Evolutionary conservation across 2,888 invertebrate species (phyloP).

Genomic region (Cinara cedri): DNA sequence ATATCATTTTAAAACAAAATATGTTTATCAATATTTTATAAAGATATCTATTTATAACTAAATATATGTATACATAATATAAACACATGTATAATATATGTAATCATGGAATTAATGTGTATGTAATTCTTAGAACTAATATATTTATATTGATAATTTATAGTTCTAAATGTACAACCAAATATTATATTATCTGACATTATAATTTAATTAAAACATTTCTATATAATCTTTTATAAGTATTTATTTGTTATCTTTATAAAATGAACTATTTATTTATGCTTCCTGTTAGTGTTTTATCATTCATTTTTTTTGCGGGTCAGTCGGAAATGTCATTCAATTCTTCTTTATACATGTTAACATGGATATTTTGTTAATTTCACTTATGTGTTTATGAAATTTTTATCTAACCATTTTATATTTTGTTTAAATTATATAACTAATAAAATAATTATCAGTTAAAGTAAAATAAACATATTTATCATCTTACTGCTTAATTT

Average conservation of each 20-base stretch:
- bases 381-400: background rate
- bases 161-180: background rate
- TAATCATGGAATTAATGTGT: background rate
- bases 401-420: conserved; percentile 28
- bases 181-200: background rate
- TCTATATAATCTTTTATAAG: background rate
- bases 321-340: conserved; percentile 22
- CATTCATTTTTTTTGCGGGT: conserved; percentile 35
- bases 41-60: background rate
- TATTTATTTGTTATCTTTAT: conserved; percentile 8
- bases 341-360: background rate
- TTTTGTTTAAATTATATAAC: background rate
- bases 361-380: conserved; percentile 24
- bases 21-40: background rate
- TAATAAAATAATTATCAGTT: too few relatives aligned
- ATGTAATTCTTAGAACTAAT: conserved; percentile 10
- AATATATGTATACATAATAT: background rate
- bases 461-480: too few relatives aligned
- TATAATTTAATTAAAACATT: conserved; percentile 6
- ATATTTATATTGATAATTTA: background rate
- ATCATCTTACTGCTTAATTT: too few relatives aligned
- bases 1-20: background rate
- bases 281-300: conserved; percentile 48
- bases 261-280: conserved; percentile 21
- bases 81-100: background rate